Conservation (phyloP, 2,113 vertebrate species). For the Stigmatopora argus region DNA sequence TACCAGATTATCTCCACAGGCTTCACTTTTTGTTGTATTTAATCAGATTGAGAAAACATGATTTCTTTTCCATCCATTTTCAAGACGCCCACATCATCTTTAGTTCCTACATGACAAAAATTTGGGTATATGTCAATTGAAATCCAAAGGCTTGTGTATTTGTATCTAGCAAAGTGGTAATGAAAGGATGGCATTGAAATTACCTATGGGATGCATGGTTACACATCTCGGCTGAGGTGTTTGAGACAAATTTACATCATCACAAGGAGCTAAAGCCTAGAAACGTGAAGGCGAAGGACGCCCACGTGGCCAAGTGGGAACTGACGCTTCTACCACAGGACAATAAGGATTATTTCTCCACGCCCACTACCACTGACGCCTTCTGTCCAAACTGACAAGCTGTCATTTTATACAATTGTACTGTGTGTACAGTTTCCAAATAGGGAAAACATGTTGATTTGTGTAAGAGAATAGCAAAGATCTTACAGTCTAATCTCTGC, state of each 20-base stretch:
- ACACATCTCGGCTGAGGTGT: not conserved
- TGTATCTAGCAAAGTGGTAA: not conserved
- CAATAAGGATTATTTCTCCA: constrained; percentile 61
- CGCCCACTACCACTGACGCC: constrained; percentile 61
- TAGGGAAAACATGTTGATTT: constrained; percentile 39
- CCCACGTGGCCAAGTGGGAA: constrained; percentile 60
- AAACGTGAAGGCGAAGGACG: constrained; percentile 38
- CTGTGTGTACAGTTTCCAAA: constrained; percentile 37
- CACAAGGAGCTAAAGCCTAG: constrained; percentile 41
- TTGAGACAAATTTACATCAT: constrained; percentile 1
- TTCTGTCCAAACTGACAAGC: constrained; percentile 62
- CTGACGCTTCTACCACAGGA: constrained; percentile 58
- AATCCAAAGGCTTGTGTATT: not conserved
- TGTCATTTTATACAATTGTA: constrained; percentile 58
- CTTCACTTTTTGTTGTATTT: not conserved
- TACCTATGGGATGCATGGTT: constrained; percentile 25
- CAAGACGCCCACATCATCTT: not conserved
- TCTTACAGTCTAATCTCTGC: constrained; percentile 37
- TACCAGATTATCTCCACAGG: not conserved
- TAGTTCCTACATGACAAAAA: not conserved
- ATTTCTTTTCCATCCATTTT: not conserved
- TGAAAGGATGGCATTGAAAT: constrained; percentile 15
- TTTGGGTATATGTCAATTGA: constrained; percentile 18
- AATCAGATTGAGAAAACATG: not conserved
- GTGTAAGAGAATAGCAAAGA: constrained; percentile 37